phyloP scores from a whole-genome alignment of 2,113 vertebrate species.

The Antidorcas marsupialis region DNA sequence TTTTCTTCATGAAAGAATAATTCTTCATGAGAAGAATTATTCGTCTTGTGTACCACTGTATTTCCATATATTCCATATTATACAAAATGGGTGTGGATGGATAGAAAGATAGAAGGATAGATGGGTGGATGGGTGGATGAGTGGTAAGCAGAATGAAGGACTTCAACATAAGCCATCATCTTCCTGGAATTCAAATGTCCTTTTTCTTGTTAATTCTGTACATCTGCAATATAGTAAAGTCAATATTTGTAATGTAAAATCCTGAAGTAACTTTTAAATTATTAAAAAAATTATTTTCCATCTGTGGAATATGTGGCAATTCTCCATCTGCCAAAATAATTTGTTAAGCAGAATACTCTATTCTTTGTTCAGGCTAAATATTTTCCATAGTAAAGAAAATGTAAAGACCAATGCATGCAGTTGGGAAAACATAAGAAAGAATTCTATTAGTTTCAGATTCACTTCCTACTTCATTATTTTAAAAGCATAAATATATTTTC shows the following conservation, averaged over 20 bases:
- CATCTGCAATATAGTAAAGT: not conserved
- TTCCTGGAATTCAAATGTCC: not conserved
- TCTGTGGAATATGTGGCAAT: not conserved
- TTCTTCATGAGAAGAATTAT: not conserved
- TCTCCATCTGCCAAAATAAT: not conserved
- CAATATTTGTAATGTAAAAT: not conserved
- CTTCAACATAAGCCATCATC: not conserved
- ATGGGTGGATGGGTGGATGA: not conserved
- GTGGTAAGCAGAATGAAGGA: not conserved
- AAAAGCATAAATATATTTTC: not conserved
- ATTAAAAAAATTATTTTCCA: not conserved
- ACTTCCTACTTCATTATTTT: not conserved
- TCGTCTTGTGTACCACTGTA: not conserved
- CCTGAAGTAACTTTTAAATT: not conserved
- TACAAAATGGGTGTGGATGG: not conserved
- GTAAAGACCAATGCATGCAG: not conserved
- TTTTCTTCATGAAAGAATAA: not conserved
- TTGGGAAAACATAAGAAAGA: not conserved
- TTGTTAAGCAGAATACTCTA: not conserved
- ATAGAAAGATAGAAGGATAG: accelerated
- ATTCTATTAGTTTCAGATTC: not conserved
- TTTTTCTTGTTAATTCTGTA: not conserved
- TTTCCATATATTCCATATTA: not conserved
- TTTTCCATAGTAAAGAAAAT: not conserved
- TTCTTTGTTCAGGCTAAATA: not conserved